Conservation (phyloP, 92 coral and sea anemone genomes). For the Phenganax stokvisi region DNA sequence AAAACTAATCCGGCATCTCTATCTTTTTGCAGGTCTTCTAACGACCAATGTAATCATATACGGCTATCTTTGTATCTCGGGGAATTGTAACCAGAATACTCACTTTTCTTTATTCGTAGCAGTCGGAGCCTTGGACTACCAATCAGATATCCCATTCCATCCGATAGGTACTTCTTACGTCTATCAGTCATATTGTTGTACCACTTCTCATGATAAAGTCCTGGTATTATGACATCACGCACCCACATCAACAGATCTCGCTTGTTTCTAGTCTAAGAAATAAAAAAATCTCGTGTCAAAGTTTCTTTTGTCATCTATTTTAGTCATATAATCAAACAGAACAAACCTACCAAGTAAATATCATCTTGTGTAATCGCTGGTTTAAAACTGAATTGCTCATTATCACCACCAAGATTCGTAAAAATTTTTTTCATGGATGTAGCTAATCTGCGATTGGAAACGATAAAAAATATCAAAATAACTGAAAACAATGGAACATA, state of each 20-base stretch:
- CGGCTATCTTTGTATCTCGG: too few relatives aligned
- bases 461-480: too few relatives aligned
- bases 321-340: not conserved
- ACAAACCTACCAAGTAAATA: constrained; percentile 17
- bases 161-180: constrained; percentile 55
- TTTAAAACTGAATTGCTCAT: constrained; percentile 27
- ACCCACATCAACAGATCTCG: constrained; percentile 77
- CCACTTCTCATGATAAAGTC: constrained; percentile 75
- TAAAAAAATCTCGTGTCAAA: not conserved
- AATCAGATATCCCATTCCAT: constrained; percentile 65
- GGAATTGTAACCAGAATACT: not conserved
- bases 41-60: too few relatives aligned
- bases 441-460: constrained; percentile 42
- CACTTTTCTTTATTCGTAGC: constrained; percentile 79
- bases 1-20: too few relatives aligned
- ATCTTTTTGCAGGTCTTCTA: too few relatives aligned
- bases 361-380: constrained; percentile 13
- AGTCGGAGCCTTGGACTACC: constrained; percentile 79
- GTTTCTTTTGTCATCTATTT: not conserved
- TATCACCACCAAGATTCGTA: constrained; percentile 48
- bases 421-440: constrained; percentile 69
- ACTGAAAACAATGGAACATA: too few relatives aligned
- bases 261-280: constrained; percentile 53
- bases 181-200: constrained; percentile 62
- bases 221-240: constrained; percentile 61